Base-by-base conservation (phyloP, 2,797 vertebrate genomes). In the Enteromius argenteus region DNA sequence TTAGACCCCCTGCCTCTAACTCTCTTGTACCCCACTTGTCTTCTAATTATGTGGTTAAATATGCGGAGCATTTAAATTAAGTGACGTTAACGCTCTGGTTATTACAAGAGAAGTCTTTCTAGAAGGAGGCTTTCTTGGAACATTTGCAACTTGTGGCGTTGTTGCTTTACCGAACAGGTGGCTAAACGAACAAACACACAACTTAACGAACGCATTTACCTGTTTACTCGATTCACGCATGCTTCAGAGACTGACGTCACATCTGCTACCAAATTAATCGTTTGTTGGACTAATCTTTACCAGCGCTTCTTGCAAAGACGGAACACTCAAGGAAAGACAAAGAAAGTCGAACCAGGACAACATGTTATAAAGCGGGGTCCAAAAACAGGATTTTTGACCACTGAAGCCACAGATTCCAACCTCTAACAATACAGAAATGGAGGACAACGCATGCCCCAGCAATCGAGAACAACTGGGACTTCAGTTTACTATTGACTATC, bases 401-500 rank as follows among this genome's bases (percentile, higher is more conserved):
- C 69, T 44, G 64, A 72, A 78, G 46, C 32, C 5, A 51, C 39
- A 5, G 23, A 51, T 23, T 80, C 35, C 17, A n/a, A 83, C 6
- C 73, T 74, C 78, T 14, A 67, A 46, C 30, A 49, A 44, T 44
- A 67, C 88, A 87, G 91, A 86, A 86, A 92, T 90, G 91, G 93
- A 92, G 62, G 89, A 90, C 79, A 90, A 89, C 86, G 88, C 87
- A 88, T 56, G 32, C 86, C 84, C 64, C n/a, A 68, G 88, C 51
- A 87, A 86, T 86, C 90, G 83, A 85, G 93, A 92, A 81, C 90
- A 89, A 53, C 88, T 94, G 78, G 94, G 95, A 89, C 90, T 95
- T 60, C 93, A 94, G 87, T 97, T 97, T 88, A 95, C 94, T 83
- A 96, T 97, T 44, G 96, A 96, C 86, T 94, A 89, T 69, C 93